A percentile compares a stretch with the other conserved stretches of the same genome.
Evolutionary conservation across 2,797 vertebrate genomes (phyloP).

Genomic region (Micromesistius poutassou): DNA sequence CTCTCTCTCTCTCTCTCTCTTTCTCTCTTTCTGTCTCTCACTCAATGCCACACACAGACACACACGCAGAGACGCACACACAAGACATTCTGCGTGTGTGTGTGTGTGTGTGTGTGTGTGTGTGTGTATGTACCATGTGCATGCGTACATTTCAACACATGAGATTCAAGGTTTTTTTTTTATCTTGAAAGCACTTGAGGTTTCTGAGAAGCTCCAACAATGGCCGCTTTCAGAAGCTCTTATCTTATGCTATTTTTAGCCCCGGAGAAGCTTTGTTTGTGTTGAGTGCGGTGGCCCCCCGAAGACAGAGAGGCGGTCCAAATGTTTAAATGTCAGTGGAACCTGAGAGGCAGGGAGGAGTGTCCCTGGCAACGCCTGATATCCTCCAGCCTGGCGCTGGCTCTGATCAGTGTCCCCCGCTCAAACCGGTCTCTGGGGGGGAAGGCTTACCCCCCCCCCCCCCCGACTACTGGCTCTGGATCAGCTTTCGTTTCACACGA

Average conservation of each 20-base stretch:
- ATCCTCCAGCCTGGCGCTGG: slow-evolving; percentile 55
- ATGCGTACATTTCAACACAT: not conserved
- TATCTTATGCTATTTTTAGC: slow-evolving; percentile 64
- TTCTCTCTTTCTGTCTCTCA: not conserved
- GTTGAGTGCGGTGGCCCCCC: slow-evolving; percentile 23
- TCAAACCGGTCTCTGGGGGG: slow-evolving; percentile 21
- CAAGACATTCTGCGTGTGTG: not conserved
- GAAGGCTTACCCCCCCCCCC: not conserved
- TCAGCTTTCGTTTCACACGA: slow-evolving; percentile 37
- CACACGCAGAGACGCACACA: not conserved
- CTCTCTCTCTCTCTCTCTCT: not conserved
- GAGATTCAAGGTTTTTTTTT: not conserved
- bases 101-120: not conserved
- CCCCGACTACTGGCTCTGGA: slow-evolving; percentile 24
- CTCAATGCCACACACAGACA: not conserved
- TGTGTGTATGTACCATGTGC: not conserved
- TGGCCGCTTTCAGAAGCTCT: slow-evolving; percentile 51
- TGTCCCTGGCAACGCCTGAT: slow-evolving; percentile 61
- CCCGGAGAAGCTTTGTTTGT: slow-evolving; percentile 47
- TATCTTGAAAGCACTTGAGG: not conserved
- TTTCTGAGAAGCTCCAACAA: slow-evolving; percentile 53
- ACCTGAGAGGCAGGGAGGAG: slow-evolving; percentile 47
- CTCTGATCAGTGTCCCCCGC: slow-evolving; percentile 26
- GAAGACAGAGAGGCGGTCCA: slow-evolving; percentile 63
- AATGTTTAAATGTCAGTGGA: slow-evolving; percentile 67